A percentile compares a stretch with the other conserved stretches of the same genome.
These are phyloP conservation scores for Netelia virgata DNA, from an alignment of 2,888 invertebrate species.

Conservation along the genomic window DNA sequence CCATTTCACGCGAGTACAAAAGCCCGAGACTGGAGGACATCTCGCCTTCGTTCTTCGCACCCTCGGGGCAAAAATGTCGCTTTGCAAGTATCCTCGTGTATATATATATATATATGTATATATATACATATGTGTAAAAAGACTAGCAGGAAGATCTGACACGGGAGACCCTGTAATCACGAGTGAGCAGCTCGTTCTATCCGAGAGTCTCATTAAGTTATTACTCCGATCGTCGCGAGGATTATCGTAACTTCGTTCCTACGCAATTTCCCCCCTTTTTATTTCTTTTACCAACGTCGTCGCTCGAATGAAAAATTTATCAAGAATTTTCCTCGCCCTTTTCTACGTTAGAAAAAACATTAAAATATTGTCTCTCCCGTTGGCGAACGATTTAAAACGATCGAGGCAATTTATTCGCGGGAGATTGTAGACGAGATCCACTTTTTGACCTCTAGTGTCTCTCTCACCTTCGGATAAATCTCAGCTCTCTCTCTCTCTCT, in stretches of 20 bases:
- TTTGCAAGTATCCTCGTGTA: slow-evolving; percentile 51
- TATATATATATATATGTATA: slow-evolving; percentile 11
- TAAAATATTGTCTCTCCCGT: background rate
- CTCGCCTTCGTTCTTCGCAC: slow-evolving; percentile 47
- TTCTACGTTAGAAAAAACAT: slow-evolving; percentile 15
- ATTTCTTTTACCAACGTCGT: slow-evolving; percentile 19
- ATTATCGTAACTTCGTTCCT: slow-evolving; percentile 56
- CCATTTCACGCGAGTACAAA: slow-evolving; percentile 39
- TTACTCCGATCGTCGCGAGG: slow-evolving; percentile 69
- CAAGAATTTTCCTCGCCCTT: slow-evolving; percentile 40
- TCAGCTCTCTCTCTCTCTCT: background rate
- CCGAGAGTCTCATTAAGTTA: slow-evolving; percentile 71
- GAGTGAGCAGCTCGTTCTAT: slow-evolving; percentile 66
- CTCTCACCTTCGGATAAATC: slow-evolving; percentile 7
- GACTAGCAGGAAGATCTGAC: slow-evolving; percentile 20
- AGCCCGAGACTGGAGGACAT: slow-evolving; percentile 36
- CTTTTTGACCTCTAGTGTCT: background rate
- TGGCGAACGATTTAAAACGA: slow-evolving; percentile 26
- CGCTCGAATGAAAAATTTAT: slow-evolving; percentile 18
- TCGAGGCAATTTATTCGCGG: slow-evolving; percentile 31
- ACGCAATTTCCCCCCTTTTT: slow-evolving; percentile 7
- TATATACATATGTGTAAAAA: slow-evolving; percentile 11
- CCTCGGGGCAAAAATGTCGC: slow-evolving; percentile 62
- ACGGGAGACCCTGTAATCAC: slow-evolving; percentile 59
- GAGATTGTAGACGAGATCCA: background rate